Evolutionary conservation across 2,113 vertebrate species (phyloP), one percentile per base, ranked within the genome.

Genomic region (Nerophis ophidion): DNA sequence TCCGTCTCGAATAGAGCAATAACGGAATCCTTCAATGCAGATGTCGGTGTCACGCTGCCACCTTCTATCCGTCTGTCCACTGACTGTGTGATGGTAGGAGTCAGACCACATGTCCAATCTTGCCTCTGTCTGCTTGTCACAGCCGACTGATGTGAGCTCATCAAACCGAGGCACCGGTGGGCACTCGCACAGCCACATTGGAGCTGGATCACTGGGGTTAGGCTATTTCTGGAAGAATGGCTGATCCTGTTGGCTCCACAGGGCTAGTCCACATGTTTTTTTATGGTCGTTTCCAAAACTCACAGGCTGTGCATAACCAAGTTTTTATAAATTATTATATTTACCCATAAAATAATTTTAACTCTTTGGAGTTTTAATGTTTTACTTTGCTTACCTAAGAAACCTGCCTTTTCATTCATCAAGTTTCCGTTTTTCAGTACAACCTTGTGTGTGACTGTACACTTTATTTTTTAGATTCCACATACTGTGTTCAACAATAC

Each of bases 221-320:
- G 66, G 77, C 81, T 87, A 84, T 87, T 87, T 86, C 67, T 75
- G 79, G 83, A 79, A 75, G 60, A 81, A 65, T 48, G 57, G 5
- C 63, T 62, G 71, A 67, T 64, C 60, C 66, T 52, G 57, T 7
- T 60, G 68, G 62, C 54, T 67, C 68, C 62, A 63, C 51, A 52
- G 68, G 56, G 53, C 7, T 33, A 16, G 1, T 62, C 33, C 26
- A 51, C 48, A 50, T 58, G 48, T 53, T 33, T 57, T 55, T 53
- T 50, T 59, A 13, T 56, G 15, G 52, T 14, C 15, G 7, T 42
- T 38, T 36, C 10, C 26, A 48, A 52, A 26, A 14, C 6, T 4
- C 6, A 34, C 13, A 14, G 26, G 6, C 38, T 40, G 38, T 40
- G 38, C 9, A 40, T 8, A 8, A 40, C 38, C 38, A 38, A 38